Percentiles rank a stretch among this genome's conserved stretches.
These are phyloP conservation scores for Gandaritis pyraliata DNA, from an alignment of 2,888 invertebrate genomes.

Conservation along the genomic window DNA sequence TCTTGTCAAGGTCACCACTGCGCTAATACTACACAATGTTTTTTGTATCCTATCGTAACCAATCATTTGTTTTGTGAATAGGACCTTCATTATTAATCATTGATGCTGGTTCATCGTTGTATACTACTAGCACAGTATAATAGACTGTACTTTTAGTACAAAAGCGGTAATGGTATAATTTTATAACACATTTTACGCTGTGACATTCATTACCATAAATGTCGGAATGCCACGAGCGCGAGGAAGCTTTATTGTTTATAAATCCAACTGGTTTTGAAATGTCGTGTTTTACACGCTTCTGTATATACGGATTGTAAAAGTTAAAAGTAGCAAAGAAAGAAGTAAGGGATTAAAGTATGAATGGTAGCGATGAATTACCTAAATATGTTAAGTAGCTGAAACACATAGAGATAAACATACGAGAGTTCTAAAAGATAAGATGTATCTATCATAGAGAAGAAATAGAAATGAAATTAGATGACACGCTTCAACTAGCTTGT, in stretches of 20 bases:
- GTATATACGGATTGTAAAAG: not conserved
- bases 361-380: not conserved
- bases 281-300: slow-evolving; percentile 3
- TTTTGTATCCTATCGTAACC: not conserved
- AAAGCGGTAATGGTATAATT: slow-evolving; percentile 16
- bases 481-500: too few species aligned
- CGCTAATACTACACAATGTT: not conserved
- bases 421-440: too few species aligned
- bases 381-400: not conserved
- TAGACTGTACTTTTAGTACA: slow-evolving; percentile 1
- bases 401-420: too few species aligned
- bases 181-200: slow-evolving; percentile 16
- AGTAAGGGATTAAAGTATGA: not conserved
- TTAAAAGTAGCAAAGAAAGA: slow-evolving; percentile 1
- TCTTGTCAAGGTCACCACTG: not conserved
- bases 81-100: not conserved
- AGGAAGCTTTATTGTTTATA: slow-evolving; percentile 21
- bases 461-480: too few species aligned
- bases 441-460: too few species aligned
- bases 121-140: not conserved
- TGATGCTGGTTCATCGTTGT: not conserved
- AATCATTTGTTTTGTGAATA: not conserved
- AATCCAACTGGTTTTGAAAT: slow-evolving; percentile 14
- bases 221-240: slow-evolving; percentile 21
- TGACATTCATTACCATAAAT: slow-evolving; percentile 34